A percentile compares a stretch with the other conserved stretches of the same genome.
Evolutionary conservation across 1,140 invertebrate genomes (phyloP).

Genomic region (Ceratitis capitata): DNA sequence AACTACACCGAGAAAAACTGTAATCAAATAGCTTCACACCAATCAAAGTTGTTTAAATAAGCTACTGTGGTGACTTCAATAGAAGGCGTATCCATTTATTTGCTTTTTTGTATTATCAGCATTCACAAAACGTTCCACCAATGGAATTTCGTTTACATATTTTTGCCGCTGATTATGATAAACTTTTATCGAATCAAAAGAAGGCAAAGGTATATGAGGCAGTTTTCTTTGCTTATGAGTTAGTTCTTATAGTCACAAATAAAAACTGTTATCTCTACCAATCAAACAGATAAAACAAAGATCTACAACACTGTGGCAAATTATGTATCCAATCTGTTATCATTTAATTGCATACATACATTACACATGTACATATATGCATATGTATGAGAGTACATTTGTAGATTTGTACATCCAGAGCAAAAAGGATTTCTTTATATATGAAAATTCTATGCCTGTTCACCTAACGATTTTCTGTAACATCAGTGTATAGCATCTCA

Average conservation of each 20-base stretch:
- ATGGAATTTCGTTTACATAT: constrained; percentile 56
- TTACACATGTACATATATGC: background rate
- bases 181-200: constrained; percentile 64
- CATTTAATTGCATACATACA: background rate
- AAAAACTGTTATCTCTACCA: background rate
- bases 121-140: constrained; percentile 42
- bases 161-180: constrained; percentile 63
- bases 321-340: constrained; percentile 46
- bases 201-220: constrained; percentile 14
- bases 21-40: too few species aligned
- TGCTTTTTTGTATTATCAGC: background rate
- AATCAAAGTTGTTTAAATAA: too few species aligned
- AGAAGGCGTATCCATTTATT: background rate
- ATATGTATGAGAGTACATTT: too few species aligned
- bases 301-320: background rate
- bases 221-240: background rate
- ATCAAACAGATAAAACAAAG: background rate
- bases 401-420: too few species aligned
- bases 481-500: too few species aligned
- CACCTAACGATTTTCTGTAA: too few species aligned
- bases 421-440: too few species aligned
- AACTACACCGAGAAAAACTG: too few species aligned
- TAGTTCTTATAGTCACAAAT: background rate
- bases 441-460: too few species aligned
- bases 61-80: background rate